Conservation (phyloP, 2,797 vertebrate species). For the Malacoctenus gilli region DNA sequence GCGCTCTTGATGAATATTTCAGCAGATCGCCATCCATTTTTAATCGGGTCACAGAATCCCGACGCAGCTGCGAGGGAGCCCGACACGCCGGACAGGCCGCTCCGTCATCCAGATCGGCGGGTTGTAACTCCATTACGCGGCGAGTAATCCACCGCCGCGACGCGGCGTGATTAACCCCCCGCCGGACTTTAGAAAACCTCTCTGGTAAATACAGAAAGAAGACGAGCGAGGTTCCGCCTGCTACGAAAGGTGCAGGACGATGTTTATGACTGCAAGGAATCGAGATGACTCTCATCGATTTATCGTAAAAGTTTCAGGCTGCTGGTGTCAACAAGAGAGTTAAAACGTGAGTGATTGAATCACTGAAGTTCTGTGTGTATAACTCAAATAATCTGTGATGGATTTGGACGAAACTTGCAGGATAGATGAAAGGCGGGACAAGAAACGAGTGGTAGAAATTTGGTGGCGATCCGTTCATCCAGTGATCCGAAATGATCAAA, state of each 20-base stretch:
- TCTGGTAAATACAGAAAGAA: constrained; percentile 19
- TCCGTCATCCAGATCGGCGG: constrained; percentile 19
- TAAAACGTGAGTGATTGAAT: constrained; percentile 24
- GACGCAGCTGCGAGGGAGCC: constrained; percentile 21
- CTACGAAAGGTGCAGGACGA: constrained; percentile 1
- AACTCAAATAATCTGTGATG: no score
- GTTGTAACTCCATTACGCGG: constrained; percentile 29
- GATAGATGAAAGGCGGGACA: no score
- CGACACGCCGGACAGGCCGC: constrained; percentile 22
- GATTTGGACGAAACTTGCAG: no score
- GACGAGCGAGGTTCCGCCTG: constrained; percentile 7
- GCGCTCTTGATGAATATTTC: constrained; percentile 70
- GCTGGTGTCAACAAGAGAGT: no score
- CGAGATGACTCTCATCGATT: background rate
- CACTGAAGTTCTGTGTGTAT: no score
- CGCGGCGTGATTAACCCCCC: no score
- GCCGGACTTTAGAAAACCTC: constrained; percentile 25
- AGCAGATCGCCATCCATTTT: constrained; percentile 67
- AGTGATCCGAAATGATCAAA: no score
- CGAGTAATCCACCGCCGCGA: no score
- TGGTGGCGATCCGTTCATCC: no score
- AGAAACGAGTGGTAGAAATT: no score
- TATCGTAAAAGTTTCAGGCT: background rate
- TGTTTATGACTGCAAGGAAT: constrained; percentile 3
- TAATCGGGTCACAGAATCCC: constrained; percentile 62